phyloP scores from a whole-genome alignment of 2,888 invertebrate genomes.

The Brassicogethes aeneus region DNA sequence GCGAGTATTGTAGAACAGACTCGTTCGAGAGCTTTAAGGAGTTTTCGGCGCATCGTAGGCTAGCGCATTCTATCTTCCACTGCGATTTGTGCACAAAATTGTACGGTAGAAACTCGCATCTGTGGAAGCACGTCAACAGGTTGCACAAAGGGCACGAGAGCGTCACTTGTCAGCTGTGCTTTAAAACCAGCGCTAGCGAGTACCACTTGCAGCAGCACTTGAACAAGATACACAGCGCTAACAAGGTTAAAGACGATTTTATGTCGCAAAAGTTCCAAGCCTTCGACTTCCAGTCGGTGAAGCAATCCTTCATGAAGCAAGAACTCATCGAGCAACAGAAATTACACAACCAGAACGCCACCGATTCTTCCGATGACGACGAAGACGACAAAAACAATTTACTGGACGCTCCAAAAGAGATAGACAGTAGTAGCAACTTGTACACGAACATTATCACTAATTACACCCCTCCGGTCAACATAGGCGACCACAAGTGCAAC shows the following conservation, averaged over 20 bases:
- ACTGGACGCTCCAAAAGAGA: slow-evolving; percentile 32
- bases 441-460: slow-evolving; percentile 41
- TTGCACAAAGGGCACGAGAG: slow-evolving; percentile 50
- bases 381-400: slow-evolving; percentile 11
- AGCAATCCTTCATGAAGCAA: slow-evolving; percentile 34
- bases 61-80: slow-evolving; percentile 47
- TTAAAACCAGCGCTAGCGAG: slow-evolving; percentile 50
- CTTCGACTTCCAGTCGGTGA: slow-evolving; percentile 33
- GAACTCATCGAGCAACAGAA: slow-evolving; percentile 26
- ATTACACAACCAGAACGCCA: slow-evolving; percentile 13
- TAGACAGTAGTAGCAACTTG: slow-evolving; percentile 35
- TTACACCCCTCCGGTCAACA: slow-evolving; percentile 40
- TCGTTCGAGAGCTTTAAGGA: slow-evolving; percentile 43
- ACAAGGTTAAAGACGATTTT: slow-evolving; percentile 19
- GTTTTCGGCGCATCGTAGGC: slow-evolving; percentile 45
- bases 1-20: slow-evolving; percentile 25
- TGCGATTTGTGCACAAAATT: slow-evolving; percentile 53
- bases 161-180: slow-evolving; percentile 49
- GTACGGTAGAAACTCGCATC: slow-evolving; percentile 50
- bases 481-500: slow-evolving; percentile 44
- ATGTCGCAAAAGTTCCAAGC: slow-evolving; percentile 35
- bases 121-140: slow-evolving; percentile 54
- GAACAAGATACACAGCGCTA: slow-evolving; percentile 43
- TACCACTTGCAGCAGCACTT: slow-evolving; percentile 50
- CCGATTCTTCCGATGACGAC: slow-evolving; percentile 18